Evolutionary conservation across 2,888 invertebrate genomes (phyloP).

Genomic region (Mimachlamys varia): DNA sequence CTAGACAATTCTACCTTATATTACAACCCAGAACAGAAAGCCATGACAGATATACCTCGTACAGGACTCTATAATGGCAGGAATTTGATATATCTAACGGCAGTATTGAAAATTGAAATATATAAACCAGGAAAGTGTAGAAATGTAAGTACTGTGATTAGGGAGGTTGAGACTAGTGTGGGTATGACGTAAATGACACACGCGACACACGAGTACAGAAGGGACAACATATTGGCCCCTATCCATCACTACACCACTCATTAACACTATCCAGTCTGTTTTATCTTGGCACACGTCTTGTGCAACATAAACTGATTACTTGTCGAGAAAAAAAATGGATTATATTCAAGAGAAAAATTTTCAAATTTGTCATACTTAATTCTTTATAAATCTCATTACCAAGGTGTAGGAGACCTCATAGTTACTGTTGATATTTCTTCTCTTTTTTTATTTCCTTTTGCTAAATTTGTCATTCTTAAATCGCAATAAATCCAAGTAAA

Average conservation of each 20-base stretch:
- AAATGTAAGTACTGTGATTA: not conserved
- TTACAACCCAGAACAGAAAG: no score
- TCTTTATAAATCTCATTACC: not conserved
- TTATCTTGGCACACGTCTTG: not conserved
- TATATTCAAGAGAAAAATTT: not conserved
- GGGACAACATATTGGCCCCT: slow-evolving; percentile 16
- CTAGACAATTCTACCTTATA: no score
- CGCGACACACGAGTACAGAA: not conserved
- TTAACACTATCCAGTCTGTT: not conserved
- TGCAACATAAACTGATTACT: slow-evolving; percentile 29
- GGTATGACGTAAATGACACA: no score
- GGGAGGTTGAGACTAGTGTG: not conserved
- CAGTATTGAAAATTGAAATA: not conserved
- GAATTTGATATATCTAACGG: no score
- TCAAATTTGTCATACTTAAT: slow-evolving; percentile 33
- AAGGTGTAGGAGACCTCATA: not conserved
- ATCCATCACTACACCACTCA: slow-evolving; percentile 1
- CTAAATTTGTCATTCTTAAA: slow-evolving; percentile 26
- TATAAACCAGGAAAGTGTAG: not conserved
- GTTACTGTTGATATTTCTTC: not conserved
- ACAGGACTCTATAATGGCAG: no score
- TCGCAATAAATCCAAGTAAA: not conserved
- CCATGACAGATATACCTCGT: no score
- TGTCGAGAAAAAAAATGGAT: not conserved
- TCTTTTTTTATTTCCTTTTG: not conserved